Conservation (phyloP, 2,113 vertebrate species). For the Hylia prasina region DNA sequence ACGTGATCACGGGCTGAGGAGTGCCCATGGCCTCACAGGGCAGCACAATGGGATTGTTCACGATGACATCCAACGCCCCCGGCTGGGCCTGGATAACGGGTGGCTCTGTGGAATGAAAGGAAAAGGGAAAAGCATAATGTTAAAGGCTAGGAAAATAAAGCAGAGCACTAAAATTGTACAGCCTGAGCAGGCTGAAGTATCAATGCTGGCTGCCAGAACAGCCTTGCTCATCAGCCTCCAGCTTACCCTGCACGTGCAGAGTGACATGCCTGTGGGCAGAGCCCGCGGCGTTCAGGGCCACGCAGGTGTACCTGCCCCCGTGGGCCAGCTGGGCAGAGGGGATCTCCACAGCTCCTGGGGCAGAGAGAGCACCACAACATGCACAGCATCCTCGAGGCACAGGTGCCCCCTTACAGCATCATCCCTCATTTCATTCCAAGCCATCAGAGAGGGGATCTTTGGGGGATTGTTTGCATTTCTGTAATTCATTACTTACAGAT, state of each 20-base stretch:
- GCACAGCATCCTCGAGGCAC: background rate
- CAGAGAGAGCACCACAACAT: background rate
- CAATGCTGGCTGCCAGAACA: background rate
- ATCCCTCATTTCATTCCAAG: background rate
- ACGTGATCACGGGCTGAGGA: constrained; percentile 85
- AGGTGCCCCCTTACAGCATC: background rate
- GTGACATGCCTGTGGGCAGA: constrained; percentile 81
- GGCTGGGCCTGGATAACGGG: constrained; percentile 85
- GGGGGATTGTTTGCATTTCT: background rate
- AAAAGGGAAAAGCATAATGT: background rate
- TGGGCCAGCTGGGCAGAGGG: constrained; percentile 79
- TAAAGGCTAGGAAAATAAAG: background rate
- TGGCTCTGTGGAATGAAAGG: constrained; percentile 70
- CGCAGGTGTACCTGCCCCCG: constrained; percentile 84
- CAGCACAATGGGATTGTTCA: constrained; percentile 83
- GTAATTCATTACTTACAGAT: background rate
- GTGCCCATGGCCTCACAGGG: constrained; percentile 87
- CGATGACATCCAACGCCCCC: constrained; percentile 80
- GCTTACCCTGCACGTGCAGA: constrained; percentile 88
- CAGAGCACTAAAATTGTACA: background rate
- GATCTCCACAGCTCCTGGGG: constrained; percentile 87
- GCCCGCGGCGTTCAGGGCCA: constrained; percentile 85
- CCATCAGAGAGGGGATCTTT: background rate
- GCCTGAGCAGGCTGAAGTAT: background rate
- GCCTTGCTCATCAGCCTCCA: background rate